phyloP scores from a whole-genome alignment of 2,797 vertebrate species.

The Sebastes nivosus region DNA sequence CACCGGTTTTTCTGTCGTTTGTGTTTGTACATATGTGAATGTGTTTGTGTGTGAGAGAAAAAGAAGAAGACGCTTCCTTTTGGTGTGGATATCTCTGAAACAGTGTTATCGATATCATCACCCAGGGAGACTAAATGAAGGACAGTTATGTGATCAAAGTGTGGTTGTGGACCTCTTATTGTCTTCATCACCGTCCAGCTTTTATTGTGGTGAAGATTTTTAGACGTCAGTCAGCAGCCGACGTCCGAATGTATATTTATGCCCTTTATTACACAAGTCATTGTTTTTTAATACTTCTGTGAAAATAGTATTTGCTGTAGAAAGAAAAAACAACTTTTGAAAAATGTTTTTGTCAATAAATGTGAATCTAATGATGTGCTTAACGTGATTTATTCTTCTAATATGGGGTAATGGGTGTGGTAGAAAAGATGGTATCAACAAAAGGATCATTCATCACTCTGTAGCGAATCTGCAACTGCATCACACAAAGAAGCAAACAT shows the following conservation, averaged over 20 bases:
- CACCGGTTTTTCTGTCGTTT: not conserved
- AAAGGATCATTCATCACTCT: conserved; percentile 60
- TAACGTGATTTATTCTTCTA: conserved; percentile 66
- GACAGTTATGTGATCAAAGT: conserved; percentile 9
- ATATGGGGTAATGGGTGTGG: conserved; percentile 41
- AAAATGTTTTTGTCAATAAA: conserved; percentile 72
- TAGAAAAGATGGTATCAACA: conserved; percentile 64
- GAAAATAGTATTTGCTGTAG: conserved; percentile 58
- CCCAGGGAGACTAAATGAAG: conserved; percentile 6
- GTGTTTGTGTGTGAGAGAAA: conserved; percentile 14
- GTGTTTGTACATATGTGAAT: conserved; percentile 38
- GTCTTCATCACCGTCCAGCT: conserved; percentile 19
- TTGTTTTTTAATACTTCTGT: conserved; percentile 66
- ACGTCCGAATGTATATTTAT: conserved; percentile 73
- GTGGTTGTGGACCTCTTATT: conserved; percentile 19
- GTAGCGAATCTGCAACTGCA: not conserved
- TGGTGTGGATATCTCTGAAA: conserved; percentile 29
- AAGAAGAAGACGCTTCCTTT: not conserved
- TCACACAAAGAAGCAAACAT: conserved; percentile 10
- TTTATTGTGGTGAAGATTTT: conserved; percentile 18
- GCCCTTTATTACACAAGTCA: conserved; percentile 51
- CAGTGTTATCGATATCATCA: conserved; percentile 48
- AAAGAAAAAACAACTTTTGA: conserved; percentile 46
- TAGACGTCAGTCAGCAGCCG: conserved; percentile 17
- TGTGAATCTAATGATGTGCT: conserved; percentile 65